Base-by-base conservation (phyloP, 35 echinoderm and acorn worm species). In the Acanthaster planci region DNA sequence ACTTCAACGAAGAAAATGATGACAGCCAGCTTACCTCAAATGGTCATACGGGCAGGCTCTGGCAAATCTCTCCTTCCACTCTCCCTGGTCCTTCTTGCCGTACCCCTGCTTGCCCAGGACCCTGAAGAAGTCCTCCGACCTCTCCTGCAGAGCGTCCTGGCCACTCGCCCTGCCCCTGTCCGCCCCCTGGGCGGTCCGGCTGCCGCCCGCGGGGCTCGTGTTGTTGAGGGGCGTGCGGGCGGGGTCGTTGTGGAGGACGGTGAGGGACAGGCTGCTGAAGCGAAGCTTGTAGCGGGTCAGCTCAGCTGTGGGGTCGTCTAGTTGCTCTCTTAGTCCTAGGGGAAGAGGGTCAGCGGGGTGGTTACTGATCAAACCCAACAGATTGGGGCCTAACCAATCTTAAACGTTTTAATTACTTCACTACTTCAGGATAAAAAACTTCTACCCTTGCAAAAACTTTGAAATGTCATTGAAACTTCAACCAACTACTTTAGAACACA, bases 1-100 rank as follows among this genome's bases (percentile, higher is more conserved):
- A n/a, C n/a, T n/a, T n/a, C n/a, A n/a, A n/a, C n/a, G n/a, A n/a
- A n/a, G n/a, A n/a, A n/a, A n/a, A n/a, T n/a, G n/a, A n/a, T n/a
- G n/a, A n/a, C n/a, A n/a, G 30, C 29, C 51, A 5, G 12, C 35
- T 83, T 68, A 93, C 96, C 92, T 93, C 35, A 99, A 81, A 83
- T 99, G 96, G 37, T 99, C 96, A 87, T 94, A 94, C 6, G 96
- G 96, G 52, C 96, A 99, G 23, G 96, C 88, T 39, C 37, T 85
- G 27, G 87, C 89, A 80, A 99, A 92, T 17, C 77, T 84, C 2
- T 91, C 92, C 38, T 81, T 90, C 91, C 84, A 90, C 35, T 94
- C 89, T n/a, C 23, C 89, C 35, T 82, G 82, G 72, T 99, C 83
- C 47, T 90, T 94, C 55, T 72, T 75, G 17, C 92, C 82, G 78